A percentile compares a stretch with the other conserved stretches of the same genome.
These are phyloP conservation scores for Elysia crispata DNA, from an alignment of 2,888 invertebrate genomes.

Conservation along the genomic window DNA sequence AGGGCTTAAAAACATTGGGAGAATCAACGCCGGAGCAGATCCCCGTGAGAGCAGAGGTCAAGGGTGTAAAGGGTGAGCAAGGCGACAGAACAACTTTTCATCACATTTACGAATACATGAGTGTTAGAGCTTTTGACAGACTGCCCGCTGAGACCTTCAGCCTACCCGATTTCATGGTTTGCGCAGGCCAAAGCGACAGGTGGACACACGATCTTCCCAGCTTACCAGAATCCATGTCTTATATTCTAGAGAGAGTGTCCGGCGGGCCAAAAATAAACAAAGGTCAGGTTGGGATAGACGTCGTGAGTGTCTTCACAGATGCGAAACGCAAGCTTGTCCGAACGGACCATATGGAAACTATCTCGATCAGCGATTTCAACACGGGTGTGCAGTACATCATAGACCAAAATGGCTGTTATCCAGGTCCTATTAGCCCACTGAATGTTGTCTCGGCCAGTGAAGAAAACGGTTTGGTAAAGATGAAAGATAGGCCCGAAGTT, in stretches of 20 bases:
- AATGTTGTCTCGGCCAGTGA: background rate
- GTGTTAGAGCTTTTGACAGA: constrained; percentile 49
- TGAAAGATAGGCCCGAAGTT: background rate
- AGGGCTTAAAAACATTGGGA: background rate
- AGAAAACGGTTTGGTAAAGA: background rate
- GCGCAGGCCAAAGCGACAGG: background rate
- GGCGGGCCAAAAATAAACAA: too few species aligned
- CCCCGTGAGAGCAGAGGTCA: background rate
- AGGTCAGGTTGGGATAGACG: background rate
- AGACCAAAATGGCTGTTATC: background rate
- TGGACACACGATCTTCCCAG: background rate
- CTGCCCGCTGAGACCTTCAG: constrained; percentile 12
- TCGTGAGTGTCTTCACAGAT: constrained; percentile 10
- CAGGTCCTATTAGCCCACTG: background rate
- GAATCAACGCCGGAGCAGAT: constrained; percentile 5
- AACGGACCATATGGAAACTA: background rate
- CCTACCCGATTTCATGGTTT: constrained; percentile 13
- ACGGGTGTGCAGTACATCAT: constrained; percentile 23
- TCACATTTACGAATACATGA: constrained; percentile 62
- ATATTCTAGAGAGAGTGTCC: constrained; percentile 13
- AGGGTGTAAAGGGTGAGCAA: background rate
- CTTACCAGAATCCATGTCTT: constrained; percentile 19
- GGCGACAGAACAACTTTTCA: constrained; percentile 48
- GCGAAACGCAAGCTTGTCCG: background rate
- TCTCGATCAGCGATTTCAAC: constrained; percentile 23